Evolutionary conservation across 2,797 vertebrate species (phyloP).

Genomic region (Muscicapa striata): DNA sequence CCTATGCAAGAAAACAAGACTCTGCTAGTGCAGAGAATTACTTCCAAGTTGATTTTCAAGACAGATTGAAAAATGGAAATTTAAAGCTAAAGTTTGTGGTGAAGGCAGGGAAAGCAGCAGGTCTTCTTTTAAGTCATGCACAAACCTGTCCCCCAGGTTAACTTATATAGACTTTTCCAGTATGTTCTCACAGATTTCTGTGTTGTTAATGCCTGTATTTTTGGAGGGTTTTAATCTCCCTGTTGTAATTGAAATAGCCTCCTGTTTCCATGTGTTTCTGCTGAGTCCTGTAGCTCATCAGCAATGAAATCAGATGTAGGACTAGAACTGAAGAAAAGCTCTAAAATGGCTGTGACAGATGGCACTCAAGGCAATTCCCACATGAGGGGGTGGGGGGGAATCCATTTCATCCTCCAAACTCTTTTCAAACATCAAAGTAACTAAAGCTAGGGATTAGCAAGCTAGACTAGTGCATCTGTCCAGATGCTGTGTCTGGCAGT

Average conservation of each 20-base stretch:
- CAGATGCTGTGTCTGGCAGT: background rate
- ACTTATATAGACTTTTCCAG: background rate
- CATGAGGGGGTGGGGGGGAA: rapidly evolving
- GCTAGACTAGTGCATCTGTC: background rate
- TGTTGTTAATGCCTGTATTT: background rate
- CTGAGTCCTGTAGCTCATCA: background rate
- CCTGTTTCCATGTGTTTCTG: background rate
- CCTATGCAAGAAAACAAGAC: background rate
- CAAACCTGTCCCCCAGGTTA: background rate
- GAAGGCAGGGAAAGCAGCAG: background rate
- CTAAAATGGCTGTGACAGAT: background rate
- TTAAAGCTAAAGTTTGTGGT: background rate
- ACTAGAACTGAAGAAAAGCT: background rate
- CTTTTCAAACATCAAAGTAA: background rate
- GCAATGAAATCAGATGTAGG: background rate
- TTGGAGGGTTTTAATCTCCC: background rate
- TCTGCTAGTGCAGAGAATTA: background rate
- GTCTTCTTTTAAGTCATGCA: background rate
- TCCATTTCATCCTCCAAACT: background rate
- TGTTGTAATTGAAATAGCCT: background rate
- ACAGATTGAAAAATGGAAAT: background rate
- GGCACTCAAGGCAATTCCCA: background rate
- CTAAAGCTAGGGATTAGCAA: background rate
- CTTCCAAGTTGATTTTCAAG: background rate
- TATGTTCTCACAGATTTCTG: background rate